These are phyloP conservation scores for Antechinus stuartii DNA, from an alignment of 2,113 vertebrate genomes.

Conservation along the genomic window DNA sequence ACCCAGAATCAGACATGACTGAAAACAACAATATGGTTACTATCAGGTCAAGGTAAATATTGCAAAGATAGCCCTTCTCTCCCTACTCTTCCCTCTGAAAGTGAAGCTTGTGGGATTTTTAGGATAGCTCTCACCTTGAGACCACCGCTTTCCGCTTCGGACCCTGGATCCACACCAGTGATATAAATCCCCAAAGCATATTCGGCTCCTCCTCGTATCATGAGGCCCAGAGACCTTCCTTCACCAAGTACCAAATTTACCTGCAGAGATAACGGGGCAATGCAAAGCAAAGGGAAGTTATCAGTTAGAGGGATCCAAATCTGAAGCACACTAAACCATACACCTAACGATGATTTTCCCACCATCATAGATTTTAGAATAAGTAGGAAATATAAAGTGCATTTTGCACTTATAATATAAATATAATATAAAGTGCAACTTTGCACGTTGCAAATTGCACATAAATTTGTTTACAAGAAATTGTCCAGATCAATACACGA, in stretches of 20 bases:
- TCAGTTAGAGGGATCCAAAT: rapidly evolving
- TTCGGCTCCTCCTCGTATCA: conserved; percentile 95
- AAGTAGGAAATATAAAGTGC: not conserved
- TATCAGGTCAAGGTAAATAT: not conserved
- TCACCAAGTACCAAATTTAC: conserved; percentile 96
- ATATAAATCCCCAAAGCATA: conserved; percentile 97
- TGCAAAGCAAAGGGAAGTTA: not conserved
- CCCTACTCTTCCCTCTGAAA: not conserved
- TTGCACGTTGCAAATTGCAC: not conserved
- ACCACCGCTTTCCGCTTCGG: conserved; percentile 93
- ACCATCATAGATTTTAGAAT: not conserved
- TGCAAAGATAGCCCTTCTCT: not conserved
- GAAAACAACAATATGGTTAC: not conserved
- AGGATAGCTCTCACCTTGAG: conserved; percentile 89
- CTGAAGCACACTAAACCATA: too few relatives aligned
- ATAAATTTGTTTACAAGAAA: not conserved
- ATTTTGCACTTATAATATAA: not conserved
- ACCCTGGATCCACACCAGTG: conserved; percentile 95
- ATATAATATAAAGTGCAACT: too few relatives aligned
- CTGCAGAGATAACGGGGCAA: conserved; percentile 78
- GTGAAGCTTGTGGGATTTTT: not conserved
- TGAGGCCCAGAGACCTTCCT: conserved; percentile 95
- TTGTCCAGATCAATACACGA: not conserved
- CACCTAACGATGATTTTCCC: not conserved
- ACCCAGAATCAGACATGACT: not conserved